These are phyloP conservation scores for Ivindomyrus marchei DNA, from an alignment of 2,113 vertebrate species.

Conservation along the genomic window DNA sequence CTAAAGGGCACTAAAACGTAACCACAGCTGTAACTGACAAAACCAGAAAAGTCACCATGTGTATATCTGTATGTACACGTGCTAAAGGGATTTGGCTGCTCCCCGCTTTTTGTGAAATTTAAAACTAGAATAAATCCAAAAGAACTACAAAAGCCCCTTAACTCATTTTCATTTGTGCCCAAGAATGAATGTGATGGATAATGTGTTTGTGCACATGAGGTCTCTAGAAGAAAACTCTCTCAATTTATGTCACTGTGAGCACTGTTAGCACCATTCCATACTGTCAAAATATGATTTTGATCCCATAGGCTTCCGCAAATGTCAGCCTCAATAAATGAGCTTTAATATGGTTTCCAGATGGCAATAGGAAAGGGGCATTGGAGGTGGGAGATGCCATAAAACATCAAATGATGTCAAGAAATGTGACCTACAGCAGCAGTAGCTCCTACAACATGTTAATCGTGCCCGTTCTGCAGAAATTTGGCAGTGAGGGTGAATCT, in stretches of 20 bases:
- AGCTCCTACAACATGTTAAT: neutral
- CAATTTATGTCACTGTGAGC: no score
- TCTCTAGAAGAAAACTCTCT: no score
- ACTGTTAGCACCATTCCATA: neutral
- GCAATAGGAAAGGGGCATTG: neutral
- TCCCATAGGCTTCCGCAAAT: neutral
- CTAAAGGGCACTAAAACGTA: neutral
- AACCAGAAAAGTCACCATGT: neutral
- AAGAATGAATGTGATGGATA: no score
- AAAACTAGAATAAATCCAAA: neutral
- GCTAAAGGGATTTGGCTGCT: neutral
- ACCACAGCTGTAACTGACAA: neutral
- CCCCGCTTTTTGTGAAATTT: neutral
- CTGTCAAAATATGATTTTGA: neutral
- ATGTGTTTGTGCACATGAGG: neutral
- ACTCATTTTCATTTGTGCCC: neutral
- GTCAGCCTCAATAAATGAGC: neutral
- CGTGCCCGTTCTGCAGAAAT: neutral
- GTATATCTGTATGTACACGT: neutral
- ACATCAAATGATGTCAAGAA: neutral
- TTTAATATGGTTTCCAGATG: neutral
- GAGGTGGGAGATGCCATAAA: neutral
- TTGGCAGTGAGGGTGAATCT: neutral
- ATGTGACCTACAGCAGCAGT: neutral
- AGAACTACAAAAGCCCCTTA: neutral